Evolutionary conservation across 2,888 invertebrate genomes (phyloP).

Genomic region (Adelphocoris suturalis): DNA sequence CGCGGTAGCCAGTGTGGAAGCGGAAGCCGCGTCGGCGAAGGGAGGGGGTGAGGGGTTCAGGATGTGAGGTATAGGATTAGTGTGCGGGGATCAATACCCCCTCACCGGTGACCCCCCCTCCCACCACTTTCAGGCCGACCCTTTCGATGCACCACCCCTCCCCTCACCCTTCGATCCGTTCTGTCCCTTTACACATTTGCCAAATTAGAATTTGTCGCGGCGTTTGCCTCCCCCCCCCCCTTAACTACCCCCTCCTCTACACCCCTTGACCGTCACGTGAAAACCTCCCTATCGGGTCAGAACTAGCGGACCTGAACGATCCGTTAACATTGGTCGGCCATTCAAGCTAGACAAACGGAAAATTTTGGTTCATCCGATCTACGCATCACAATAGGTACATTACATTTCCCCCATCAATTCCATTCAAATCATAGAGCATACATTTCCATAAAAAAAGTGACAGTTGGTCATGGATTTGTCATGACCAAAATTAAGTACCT

Average conservation of each 20-base stretch:
- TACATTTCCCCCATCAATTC: neutral
- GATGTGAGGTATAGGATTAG: slow-evolving; percentile 56
- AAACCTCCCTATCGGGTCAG: slow-evolving; percentile 27
- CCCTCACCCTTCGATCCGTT: neutral
- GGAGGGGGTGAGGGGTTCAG: neutral
- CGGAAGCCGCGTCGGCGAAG: too few species aligned
- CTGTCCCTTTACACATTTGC: slow-evolving; percentile 68
- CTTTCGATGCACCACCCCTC: slow-evolving; percentile 32
- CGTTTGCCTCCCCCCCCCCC: slow-evolving; percentile 45
- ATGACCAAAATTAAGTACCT: too few species aligned
- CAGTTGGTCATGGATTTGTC: too few species aligned
- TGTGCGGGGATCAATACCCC: slow-evolving; percentile 54
- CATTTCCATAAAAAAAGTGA: too few species aligned
- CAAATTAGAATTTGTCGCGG: slow-evolving; percentile 70
- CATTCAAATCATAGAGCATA: neutral
- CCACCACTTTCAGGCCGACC: neutral
- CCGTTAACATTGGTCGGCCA: slow-evolving; percentile 28
- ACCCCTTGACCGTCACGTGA: neutral
- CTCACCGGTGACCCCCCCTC: slow-evolving; percentile 14
- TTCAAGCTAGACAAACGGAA: slow-evolving; percentile 36
- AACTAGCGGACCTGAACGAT: slow-evolving; percentile 28
- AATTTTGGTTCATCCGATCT: neutral
- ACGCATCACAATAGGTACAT: neutral
- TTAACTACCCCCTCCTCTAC: neutral
- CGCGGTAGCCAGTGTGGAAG: slow-evolving; percentile 57